phyloP scores from a whole-genome alignment of 2,797 vertebrate genomes.

The Sparidentex hasta region DNA sequence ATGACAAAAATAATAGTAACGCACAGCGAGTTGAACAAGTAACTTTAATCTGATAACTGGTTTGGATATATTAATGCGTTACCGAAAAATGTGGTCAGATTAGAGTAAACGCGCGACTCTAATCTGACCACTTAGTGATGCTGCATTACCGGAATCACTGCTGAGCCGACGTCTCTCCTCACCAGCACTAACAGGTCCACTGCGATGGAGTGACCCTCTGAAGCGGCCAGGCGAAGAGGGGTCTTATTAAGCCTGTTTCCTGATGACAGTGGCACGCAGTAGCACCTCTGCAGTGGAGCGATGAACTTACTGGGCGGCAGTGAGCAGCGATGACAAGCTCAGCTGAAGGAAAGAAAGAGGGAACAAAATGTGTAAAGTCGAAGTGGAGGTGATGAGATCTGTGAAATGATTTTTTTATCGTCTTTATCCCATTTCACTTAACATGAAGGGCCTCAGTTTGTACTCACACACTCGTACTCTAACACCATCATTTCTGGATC shows the following conservation, averaged over 20 bases:
- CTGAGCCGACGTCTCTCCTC: conserved; percentile 3
- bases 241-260: conserved; percentile 89
- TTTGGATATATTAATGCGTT: too few relatives aligned
- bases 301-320: conserved; percentile 86
- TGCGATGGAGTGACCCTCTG: conserved; percentile 73
- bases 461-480: neutral
- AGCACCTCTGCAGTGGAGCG: conserved; percentile 87
- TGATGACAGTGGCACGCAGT: conserved; percentile 86
- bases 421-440: conserved; percentile 8
- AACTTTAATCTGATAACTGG: too few relatives aligned
- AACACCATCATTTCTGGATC: neutral
- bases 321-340: conserved; percentile 86
- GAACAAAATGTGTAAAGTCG: neutral
- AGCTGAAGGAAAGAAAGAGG: conserved; percentile 73
- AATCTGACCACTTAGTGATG: too few relatives aligned
- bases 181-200: conserved; percentile 85
- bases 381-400: neutral
- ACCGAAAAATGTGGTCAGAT: too few relatives aligned
- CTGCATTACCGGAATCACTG: too few relatives aligned
- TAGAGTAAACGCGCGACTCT: too few relatives aligned
- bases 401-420: neutral
- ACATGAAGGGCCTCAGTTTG: neutral
- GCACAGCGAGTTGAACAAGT: too few relatives aligned
- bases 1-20: too few relatives aligned
- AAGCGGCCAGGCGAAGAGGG: conserved; percentile 79